phyloP scores from a whole-genome alignment of 2,888 invertebrate genomes.

The Andrena bicolor region DNA sequence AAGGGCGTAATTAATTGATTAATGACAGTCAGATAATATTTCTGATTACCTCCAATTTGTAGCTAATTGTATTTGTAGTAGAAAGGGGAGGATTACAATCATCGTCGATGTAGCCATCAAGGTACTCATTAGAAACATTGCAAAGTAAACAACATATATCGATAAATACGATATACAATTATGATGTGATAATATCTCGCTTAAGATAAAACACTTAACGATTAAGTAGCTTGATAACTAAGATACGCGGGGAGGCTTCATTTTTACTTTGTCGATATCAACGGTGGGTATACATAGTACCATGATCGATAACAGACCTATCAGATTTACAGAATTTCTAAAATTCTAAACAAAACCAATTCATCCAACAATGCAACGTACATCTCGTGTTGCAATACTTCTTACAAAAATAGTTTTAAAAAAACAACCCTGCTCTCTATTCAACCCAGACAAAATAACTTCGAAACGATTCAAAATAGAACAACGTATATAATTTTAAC shows the following conservation, averaged over 20 bases:
- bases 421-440: neutral
- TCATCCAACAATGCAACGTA: too few species aligned
- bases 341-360: too few species aligned
- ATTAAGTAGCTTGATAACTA: slow-evolving; percentile 23
- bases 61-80: neutral
- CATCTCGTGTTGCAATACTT: neutral
- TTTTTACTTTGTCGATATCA: slow-evolving; percentile 12
- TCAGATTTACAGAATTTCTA: too few species aligned
- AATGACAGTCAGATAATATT: neutral
- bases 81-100: neutral
- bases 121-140: too few species aligned
- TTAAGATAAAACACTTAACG: slow-evolving; percentile 28
- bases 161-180: too few species aligned
- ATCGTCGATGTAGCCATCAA: neutral
- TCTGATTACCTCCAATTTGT: neutral
- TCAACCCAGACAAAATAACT: neutral
- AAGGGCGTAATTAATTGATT: slow-evolving; percentile 11
- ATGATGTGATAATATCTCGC: neutral
- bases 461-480: neutral
- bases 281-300: slow-evolving; percentile 7
- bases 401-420: neutral
- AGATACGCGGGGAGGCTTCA: neutral
- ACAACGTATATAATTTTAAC: too few species aligned
- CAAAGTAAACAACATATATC: neutral
- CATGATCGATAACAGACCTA: neutral